Base-by-base conservation (phyloP, 2,888 invertebrate genomes). In the Bugula neritina region DNA sequence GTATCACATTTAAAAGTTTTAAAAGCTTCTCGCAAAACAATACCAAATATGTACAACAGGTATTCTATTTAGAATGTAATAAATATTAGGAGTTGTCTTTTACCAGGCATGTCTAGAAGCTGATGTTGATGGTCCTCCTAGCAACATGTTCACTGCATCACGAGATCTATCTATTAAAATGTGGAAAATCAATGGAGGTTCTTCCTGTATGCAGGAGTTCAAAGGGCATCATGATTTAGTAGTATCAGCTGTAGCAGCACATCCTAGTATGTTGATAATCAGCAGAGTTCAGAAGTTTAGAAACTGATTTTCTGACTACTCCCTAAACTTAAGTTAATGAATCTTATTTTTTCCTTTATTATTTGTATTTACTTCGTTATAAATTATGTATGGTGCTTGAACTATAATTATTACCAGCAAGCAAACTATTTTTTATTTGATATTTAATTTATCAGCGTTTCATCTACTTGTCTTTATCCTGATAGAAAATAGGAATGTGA, bases 221-320 rank as follows among this genome's bases (percentile, higher is more conserved):
- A 63, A 27, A 31, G 63, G 63, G 5, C 63, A 63, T 27, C 63
- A 63, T 63, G 63, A 63, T 2, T 63, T 63, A 27, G 63, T 63
- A 2, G 31, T 63, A 29, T 63, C 63, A 10, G 63, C 63, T 63
- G 63, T 27, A 13, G 31, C 31, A 10, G 21, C 27, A 13, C 27
- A 31, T 5, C 63, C 63, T 25, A 34, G 63, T 63, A 31, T 13
- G 43, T 43, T n/a, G n/a, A n/a, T n/a, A n/a, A n/a, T n/a, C n/a
- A n/a, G n/a, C n/a, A n/a, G n/a, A n/a, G n/a, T n/a, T n/a, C n/a
- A n/a, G n/a, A n/a, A n/a, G n/a, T n/a, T n/a, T n/a, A n/a, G n/a
- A n/a, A n/a, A n/a, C n/a, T n/a, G n/a, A n/a, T n/a, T n/a, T n/a
- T n/a, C n/a, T n/a, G n/a, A n/a, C n/a, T n/a, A n/a, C n/a, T n/a